phyloP scores from a whole-genome alignment of 2,888 invertebrate genomes.

The Melieria omissa region DNA sequence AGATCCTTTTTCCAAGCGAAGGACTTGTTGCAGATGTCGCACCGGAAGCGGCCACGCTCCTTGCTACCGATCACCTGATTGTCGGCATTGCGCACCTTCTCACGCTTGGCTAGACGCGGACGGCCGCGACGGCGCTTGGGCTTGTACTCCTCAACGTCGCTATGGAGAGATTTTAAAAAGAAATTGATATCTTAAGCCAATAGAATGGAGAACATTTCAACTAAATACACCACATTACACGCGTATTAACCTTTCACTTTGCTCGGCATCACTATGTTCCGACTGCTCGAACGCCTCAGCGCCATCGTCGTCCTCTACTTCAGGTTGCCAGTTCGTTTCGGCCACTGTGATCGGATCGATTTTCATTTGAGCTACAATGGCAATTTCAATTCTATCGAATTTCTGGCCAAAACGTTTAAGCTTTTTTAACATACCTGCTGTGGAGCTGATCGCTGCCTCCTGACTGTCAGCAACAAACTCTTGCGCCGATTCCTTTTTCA shows the following conservation, averaged over 20 bases:
- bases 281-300: too few relatives aligned
- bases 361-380: background rate
- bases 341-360: conserved; percentile 30
- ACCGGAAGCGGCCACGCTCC: conserved; percentile 54
- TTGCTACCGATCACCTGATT: conserved; percentile 31
- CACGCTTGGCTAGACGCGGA: conserved; percentile 41
- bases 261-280: background rate
- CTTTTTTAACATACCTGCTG: background rate
- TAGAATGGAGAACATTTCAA: background rate
- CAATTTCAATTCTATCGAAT: background rate
- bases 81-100: background rate
- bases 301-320: background rate
- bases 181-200: background rate
- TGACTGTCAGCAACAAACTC: background rate
- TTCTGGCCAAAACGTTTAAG: background rate
- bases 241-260: conserved; percentile 10
- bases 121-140: conserved; percentile 51
- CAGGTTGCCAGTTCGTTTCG: conserved; percentile 13
- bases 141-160: background rate
- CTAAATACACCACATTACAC: conserved; percentile 5
- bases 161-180: background rate
- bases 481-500: background rate
- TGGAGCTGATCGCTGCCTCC: background rate
- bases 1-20: conserved; percentile 62
- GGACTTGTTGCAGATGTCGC: conserved; percentile 58